Evolutionary conservation across 2,888 invertebrate species (phyloP).

Genomic region (Melangyna quadrimaculata): DNA sequence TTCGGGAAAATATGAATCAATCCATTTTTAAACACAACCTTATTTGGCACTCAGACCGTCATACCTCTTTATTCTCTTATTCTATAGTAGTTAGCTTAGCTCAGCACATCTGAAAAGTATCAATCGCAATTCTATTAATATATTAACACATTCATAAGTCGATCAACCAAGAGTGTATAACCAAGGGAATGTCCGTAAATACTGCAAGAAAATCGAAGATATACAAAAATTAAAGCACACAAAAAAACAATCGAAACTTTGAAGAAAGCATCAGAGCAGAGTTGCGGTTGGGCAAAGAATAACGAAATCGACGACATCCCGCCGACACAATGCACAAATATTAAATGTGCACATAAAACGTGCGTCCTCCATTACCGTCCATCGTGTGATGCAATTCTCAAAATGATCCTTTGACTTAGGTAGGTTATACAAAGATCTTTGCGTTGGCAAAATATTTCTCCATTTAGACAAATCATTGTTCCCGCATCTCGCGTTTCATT

Average conservation of each 20-base stretch:
- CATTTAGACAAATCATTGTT: constrained; percentile 72
- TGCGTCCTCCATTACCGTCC: no score
- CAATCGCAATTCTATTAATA: constrained; percentile 41
- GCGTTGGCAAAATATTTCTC: constrained; percentile 57
- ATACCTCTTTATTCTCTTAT: not conserved
- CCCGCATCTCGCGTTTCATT: constrained; percentile 56
- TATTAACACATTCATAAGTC: constrained; percentile 64
- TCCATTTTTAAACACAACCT: no score
- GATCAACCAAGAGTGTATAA: constrained; percentile 10
- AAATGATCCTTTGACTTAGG: not conserved
- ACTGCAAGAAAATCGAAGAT: constrained; percentile 18
- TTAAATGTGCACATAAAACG: constrained; percentile 56
- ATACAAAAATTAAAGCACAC: constrained; percentile 12
- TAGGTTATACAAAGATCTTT: not conserved
- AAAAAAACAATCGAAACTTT: constrained; percentile 33
- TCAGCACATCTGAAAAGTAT: constrained; percentile 16
- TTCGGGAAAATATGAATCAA: no score
- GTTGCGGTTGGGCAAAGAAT: constrained; percentile 41
- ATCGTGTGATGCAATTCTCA: not conserved
- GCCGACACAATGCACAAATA: constrained; percentile 64
- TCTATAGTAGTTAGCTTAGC: not conserved
- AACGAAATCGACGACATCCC: constrained; percentile 49
- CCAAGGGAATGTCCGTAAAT: not conserved
- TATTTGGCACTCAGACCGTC: no score
- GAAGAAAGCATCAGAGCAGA: constrained; percentile 58